Base-by-base conservation (phyloP, 2,888 invertebrate species). In the Chaetogeoica ovagalla region DNA sequence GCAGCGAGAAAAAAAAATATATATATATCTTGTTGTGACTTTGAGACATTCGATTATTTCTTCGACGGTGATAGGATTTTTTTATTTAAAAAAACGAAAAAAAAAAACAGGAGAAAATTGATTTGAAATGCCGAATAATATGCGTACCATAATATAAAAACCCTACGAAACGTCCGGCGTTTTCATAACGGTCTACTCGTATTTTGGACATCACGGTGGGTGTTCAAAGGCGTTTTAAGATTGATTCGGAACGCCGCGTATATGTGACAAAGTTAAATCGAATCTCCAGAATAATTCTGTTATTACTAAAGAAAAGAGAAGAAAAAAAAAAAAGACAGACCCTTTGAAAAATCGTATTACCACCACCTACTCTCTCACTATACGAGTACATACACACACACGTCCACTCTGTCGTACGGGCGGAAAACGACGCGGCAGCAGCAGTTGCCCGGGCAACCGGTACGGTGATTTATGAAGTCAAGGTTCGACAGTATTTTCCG, bases 401-500 rank as follows among this genome's bases (percentile, higher is more conserved):
- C 43, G 21, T 60, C 19, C 37, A 43, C 59, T 11, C 15, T 43
- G 48, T 66, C 37, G 17, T 4, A 30, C 63, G 52, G 52, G 55
- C 55, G 39, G 21, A 37, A 48, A n/a, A n/a, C n/a, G n/a, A n/a
- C n/a, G n/a, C 19, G 17, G 52, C 62, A 17, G 52, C n/a, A 15
- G 43, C 75, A 57, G 75, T 68, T 75, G 57, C 75, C 75, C 13
- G 43, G 75, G 75, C 19, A 76, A 76, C 75, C 59, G 66, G 66
- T 76, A 68, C 66, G 55, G 66, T 76, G 75, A 76, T 76, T 76
- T 76, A 76, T 76, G 68, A 30, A 76, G 75, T 66, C 66, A 68
- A 76, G 59, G 75, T 76, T 76, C 75, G 75, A 68, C 68, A 76
- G 57, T 76, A 59, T 59, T 76, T 23, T 17, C 68, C 75, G 75